A percentile compares a stretch with the other conserved stretches of the same genome.
These are phyloP conservation scores for Eucera pruinosa DNA, from an alignment of 2,888 invertebrate species.

Conservation along the genomic window DNA sequence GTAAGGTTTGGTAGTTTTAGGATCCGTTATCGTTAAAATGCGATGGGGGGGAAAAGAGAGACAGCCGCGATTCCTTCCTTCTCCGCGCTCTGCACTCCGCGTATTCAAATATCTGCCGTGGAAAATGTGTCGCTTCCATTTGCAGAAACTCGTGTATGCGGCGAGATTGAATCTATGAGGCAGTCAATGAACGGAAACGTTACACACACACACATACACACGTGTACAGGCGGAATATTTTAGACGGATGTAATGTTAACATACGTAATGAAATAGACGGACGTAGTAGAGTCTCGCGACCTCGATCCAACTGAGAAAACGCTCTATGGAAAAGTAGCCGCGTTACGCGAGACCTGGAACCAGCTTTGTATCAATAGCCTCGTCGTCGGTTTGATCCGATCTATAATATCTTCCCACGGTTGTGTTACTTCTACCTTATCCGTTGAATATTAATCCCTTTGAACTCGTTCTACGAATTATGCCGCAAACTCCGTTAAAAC, in stretches of 20 bases:
- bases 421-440: background rate
- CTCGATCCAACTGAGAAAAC: background rate
- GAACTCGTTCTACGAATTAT: too few relatives aligned
- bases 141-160: background rate
- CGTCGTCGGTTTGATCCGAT: conserved; percentile 9
- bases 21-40: background rate
- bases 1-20: too few relatives aligned
- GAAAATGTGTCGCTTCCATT: conserved; percentile 21
- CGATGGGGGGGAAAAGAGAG: background rate
- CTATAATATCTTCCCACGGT: background rate
- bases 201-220: too few relatives aligned
- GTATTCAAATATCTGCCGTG: conserved; percentile 10
- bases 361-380: background rate
- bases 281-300: background rate
- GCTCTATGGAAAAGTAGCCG: background rate
- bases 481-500: too few relatives aligned
- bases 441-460: conserved; percentile 24
- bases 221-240: background rate
- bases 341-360: background rate
- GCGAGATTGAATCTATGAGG: conserved; percentile 15
- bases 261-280: background rate
- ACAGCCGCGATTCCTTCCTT: too few relatives aligned
- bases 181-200: conserved; percentile 6
- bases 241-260: conserved; percentile 15
- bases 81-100: background rate